Base-by-base conservation (phyloP, 2,888 invertebrate genomes). In the Drosophila subquinaria region DNA sequence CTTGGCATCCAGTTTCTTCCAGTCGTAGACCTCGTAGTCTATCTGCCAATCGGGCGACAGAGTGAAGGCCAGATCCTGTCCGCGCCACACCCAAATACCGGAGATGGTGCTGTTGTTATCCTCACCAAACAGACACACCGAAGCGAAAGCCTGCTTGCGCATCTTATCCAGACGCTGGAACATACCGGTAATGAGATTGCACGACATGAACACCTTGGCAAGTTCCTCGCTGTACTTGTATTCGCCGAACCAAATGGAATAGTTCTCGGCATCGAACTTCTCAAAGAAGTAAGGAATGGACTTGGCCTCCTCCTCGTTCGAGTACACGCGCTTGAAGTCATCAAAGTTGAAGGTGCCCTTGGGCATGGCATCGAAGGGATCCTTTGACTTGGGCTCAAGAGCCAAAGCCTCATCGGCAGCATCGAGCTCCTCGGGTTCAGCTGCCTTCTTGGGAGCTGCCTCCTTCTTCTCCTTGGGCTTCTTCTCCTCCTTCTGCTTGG, bases 201-300 rank as follows among this genome's bases (percentile, higher is more conserved):
- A 98, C 93, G 98, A 98, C 99, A 99, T 99, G 94, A 98, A 99
- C 48, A 97, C 95, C 93, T 97, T 97, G 77, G 96, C 94, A 23
- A 99, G 95, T 92, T 99, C 99, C 69, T 98, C 94, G 70, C 96
- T 96, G 94, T 97, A 99, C 93, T 98, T 98, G 95, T 99, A 99
- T 94, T 99, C 98, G 59, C 97, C 96, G 79, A 95, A 95, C 99
- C 99, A 99, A 93, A 99, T 98, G 72, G 98, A 98, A 93, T 98
- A 99, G 93, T 98, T 95, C 92, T 98, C 96, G 8, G 97, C 95
- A 93, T 99, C 99, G 92, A 99, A 99, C 93, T 99, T 97, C 92
- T 98, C 95, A 97, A 98, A 99, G 95, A 99, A 99, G 93, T 98
- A 99, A 0, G 99, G 98, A 92, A 99, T 96, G 65, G 99, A 98